These are phyloP conservation scores for Brachynemurus nebulosus DNA, from an alignment of 2,888 invertebrate genomes.

Conservation along the genomic window DNA sequence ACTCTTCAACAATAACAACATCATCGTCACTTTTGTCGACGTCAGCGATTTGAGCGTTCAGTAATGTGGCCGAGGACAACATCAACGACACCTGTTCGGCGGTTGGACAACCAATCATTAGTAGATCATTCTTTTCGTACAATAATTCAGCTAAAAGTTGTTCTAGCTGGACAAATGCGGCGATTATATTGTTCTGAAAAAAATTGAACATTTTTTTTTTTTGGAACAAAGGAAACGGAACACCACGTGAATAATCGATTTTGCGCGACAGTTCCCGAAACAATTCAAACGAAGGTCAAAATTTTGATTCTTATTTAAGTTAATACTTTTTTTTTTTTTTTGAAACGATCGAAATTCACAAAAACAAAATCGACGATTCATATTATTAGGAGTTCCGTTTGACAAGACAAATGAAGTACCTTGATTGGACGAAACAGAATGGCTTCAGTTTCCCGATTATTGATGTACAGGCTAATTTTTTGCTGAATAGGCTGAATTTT, in stretches of 20 bases:
- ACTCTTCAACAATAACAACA: too few relatives aligned
- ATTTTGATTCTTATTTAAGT: too few relatives aligned
- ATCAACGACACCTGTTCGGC: slow-evolving; percentile 87
- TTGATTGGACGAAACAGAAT: slow-evolving; percentile 90
- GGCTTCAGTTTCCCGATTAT: slow-evolving; percentile 93
- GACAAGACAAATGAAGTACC: slow-evolving; percentile 35
- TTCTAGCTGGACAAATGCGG: slow-evolving; percentile 72
- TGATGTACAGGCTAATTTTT: slow-evolving; percentile 88
- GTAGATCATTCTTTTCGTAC: slow-evolving; percentile 67
- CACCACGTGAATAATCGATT: too few relatives aligned
- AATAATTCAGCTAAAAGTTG: slow-evolving; percentile 58
- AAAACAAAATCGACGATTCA: too few relatives aligned
- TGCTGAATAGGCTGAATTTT: slow-evolving; percentile 69
- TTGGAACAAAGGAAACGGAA: too few relatives aligned
- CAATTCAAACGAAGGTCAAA: slow-evolving; percentile 7
- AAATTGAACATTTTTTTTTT: slow-evolving; percentile 12
- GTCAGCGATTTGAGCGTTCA: slow-evolving; percentile 5
- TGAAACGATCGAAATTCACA: too few relatives aligned
- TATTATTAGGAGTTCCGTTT: too few relatives aligned
- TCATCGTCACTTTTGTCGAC: too few relatives aligned
- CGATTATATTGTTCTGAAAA: slow-evolving; percentile 72
- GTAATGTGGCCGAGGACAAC: slow-evolving; percentile 44
- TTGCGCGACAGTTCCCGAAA: too few relatives aligned
- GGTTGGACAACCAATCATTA: slow-evolving; percentile 80
- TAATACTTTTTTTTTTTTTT: too few relatives aligned